A percentile compares a stretch with the other conserved stretches of the same genome.
Conservation (phyloP, 1,140 invertebrate species). For the Trichoplusia ni region DNA sequence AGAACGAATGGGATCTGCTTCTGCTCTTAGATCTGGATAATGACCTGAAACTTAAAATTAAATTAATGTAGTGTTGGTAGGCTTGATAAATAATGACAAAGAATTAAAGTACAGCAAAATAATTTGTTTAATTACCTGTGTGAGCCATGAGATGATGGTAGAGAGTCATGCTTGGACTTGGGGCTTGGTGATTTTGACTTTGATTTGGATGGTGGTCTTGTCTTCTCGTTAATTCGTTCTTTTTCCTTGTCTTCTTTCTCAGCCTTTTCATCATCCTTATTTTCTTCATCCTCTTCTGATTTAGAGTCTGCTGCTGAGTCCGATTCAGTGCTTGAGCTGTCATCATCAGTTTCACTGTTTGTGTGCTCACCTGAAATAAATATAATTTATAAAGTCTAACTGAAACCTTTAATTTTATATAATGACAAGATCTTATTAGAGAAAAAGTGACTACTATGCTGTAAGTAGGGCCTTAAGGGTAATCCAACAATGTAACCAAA, state of each 20-base stretch:
- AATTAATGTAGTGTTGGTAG: conserved; percentile 13
- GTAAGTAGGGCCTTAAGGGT: no score
- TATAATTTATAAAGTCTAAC: conserved; percentile 18
- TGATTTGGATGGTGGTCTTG: conserved; percentile 64
- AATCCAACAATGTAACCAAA: not conserved
- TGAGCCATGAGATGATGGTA: conserved; percentile 63
- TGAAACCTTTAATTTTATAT: no score
- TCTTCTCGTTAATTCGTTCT: conserved; percentile 56
- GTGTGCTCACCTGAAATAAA: conserved; percentile 68
- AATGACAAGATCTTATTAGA: not conserved
- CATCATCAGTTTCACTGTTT: conserved; percentile 70
- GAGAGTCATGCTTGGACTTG: conserved; percentile 53
- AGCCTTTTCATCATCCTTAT: conserved; percentile 69
- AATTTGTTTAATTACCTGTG: conserved; percentile 49
- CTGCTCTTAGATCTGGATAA: conserved; percentile 71
- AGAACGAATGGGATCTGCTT: conserved; percentile 79
- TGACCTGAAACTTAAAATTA: conserved; percentile 52
- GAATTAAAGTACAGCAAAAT: conserved; percentile 1
- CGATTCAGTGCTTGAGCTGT: conserved; percentile 82
- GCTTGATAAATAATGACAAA: no score
- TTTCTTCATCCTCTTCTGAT: conserved; percentile 70
- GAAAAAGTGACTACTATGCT: not conserved
- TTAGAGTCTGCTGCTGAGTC: conserved; percentile 78
- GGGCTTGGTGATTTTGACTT: conserved; percentile 67
- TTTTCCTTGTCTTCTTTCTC: conserved; percentile 67